phyloP scores from a whole-genome alignment of 1,140 invertebrate genomes.

The Drosophila equinoxialis region DNA sequence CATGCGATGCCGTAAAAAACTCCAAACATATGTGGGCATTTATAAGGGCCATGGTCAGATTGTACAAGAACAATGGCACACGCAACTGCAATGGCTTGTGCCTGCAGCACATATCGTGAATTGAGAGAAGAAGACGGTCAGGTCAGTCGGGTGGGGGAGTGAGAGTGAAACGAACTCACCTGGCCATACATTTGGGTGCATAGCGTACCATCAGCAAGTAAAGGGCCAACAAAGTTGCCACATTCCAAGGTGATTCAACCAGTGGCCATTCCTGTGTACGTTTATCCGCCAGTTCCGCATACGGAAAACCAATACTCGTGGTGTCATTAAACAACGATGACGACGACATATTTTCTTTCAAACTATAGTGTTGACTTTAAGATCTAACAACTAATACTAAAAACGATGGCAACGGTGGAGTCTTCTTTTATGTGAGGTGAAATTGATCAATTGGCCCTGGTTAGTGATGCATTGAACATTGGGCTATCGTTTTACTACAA shows the following conservation, averaged over 20 bases:
- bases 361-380: slow-evolving; percentile 10
- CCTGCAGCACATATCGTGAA: slow-evolving; percentile 44
- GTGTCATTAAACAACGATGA: slow-evolving; percentile 21
- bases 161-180: slow-evolving; percentile 71
- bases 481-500: slow-evolving; percentile 16
- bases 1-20: slow-evolving; percentile 89
- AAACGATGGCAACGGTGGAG: neutral
- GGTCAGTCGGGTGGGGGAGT: neutral
- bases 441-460: slow-evolving; percentile 30
- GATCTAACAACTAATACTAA: slow-evolving; percentile 40
- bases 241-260: slow-evolving; percentile 92
- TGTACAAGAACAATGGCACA: slow-evolving; percentile 92
- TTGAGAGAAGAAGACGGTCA: slow-evolving; percentile 16
- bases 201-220: slow-evolving; percentile 92
- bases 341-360: slow-evolving; percentile 5
- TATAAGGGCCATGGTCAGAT: slow-evolving; percentile 91
- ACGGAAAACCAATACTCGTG: slow-evolving; percentile 31
- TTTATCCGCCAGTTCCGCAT: slow-evolving; percentile 58
- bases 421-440: slow-evolving; percentile 39
- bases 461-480: slow-evolving; percentile 40
- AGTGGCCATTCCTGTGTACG: slow-evolving; percentile 94
- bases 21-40: slow-evolving; percentile 94
- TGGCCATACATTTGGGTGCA: slow-evolving; percentile 93
- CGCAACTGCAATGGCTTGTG: slow-evolving; percentile 91
- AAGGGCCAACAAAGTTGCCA: slow-evolving; percentile 88